A percentile compares a stretch with the other conserved stretches of the same genome.
Conservation (phyloP, 2,888 invertebrate genomes). For the Microdon myrmicae region DNA sequence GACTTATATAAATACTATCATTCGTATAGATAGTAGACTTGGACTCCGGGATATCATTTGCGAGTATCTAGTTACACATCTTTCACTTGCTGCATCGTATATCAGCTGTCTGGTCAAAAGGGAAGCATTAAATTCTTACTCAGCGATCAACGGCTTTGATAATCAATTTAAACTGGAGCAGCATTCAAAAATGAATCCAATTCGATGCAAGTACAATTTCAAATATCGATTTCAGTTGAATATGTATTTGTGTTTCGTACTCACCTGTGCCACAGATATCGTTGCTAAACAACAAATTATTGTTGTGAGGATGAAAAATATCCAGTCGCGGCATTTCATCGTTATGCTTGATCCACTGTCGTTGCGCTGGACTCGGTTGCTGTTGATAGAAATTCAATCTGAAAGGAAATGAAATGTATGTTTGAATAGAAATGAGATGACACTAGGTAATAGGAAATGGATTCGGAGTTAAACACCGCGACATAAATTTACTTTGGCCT, state of each 20-base stretch:
- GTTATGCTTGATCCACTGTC: conserved; percentile 48
- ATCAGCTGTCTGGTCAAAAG: conserved; percentile 22
- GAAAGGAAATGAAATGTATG: conserved; percentile 43
- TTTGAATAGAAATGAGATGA: no score
- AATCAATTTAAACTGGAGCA: no score
- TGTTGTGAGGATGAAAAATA: conserved; percentile 47
- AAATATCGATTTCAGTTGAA: conserved; percentile 7
- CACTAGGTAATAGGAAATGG: no score
- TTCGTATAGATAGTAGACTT: no score
- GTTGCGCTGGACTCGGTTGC: conserved; percentile 6
- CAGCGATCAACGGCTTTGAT: background rate
- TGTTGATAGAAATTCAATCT: conserved; percentile 42
- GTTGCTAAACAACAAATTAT: conserved; percentile 41
- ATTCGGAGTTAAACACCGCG: no score
- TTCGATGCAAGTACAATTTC: conserved; percentile 11
- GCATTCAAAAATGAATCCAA: no score
- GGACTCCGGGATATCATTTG: no score
- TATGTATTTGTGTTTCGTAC: conserved; percentile 10
- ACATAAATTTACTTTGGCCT: no score
- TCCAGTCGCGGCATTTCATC: conserved; percentile 51
- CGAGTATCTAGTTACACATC: no score
- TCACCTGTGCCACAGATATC: conserved; percentile 40
- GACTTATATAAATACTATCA: no score
- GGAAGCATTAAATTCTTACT: conserved; percentile 8
- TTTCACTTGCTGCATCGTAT: conserved; percentile 41